Evolutionary conservation across 2,797 vertebrate genomes (phyloP), one percentile per base, ranked within the genome.

Genomic region (Clamator glandarius): DNA sequence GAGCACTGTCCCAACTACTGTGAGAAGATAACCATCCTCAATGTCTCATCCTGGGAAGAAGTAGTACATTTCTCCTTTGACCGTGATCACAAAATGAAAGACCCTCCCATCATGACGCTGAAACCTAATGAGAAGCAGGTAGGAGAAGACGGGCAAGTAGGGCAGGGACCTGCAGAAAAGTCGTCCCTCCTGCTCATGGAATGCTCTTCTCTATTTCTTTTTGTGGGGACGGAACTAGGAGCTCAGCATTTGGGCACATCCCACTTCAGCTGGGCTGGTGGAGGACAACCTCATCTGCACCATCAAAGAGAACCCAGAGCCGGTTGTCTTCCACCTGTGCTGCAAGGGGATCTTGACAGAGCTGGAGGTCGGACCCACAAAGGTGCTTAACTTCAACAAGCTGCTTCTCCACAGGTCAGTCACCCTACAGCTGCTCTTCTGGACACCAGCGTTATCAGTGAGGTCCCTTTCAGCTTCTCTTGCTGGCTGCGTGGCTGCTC

Each of bases 161-260:
- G 14, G 33, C 31, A 17, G 15, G 58, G 21, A 14, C 17, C 0
- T 1, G 4, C 3, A 11, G 12, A 52, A 61, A 13, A 51, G 18
- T 24, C 0, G 3, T n/a, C 81, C 17, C 35, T 81, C 7, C 28
- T 20, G n/a, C 39, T 79, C 33, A 79, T 15, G 7, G 11, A 57
- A 6, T 17, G 31, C 23, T 67, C 6, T 73, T 39, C 62, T 72
- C 7, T 42, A 4, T 84, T 69, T 72, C 21, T 86, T 62, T 86
- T 36, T 39, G 69, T 2, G 72, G 72, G 89, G 20, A 6, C 8
- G 57, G 31, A 29, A 8, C 39, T 80, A 99, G 99, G 93, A 97
- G 52, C 95, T 99, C 96, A 98, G 62, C 2, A 29, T 99, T 31
- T 99, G 98, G 98, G 99, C 99, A 0, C 99, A 98, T 76, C 98